Evolutionary conservation across 2,888 invertebrate species (phyloP), one percentile per base, ranked within the genome.

Genomic region (Xestia sexstrigata): DNA sequence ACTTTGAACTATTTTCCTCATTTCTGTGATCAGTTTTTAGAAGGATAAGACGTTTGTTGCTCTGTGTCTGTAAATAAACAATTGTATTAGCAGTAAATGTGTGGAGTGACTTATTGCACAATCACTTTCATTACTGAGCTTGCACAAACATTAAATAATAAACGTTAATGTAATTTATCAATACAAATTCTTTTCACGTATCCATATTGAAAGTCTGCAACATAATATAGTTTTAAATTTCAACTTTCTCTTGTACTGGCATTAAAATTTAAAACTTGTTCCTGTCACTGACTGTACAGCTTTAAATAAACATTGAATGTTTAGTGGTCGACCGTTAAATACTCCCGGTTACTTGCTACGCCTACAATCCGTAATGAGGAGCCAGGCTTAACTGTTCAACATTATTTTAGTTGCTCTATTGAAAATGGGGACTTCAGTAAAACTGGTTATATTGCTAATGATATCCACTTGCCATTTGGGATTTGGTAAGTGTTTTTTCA

Each of bases 181-280:
- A 84, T 81, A 79, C 73, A 87, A 85, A 93, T 91, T 92, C 93
- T 83, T 82, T 88, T 89, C 93, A 93, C 93, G 93, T 91, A 89
- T 87, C 87, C 87, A 87, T 89, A 90, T 90, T 81, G 93, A 95
- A 95, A 95, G 95, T 91, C 26, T 87, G 92, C 91, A 92, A 91
- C 91, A 91, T 90, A 90, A 42, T 65, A 91, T 88, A 89, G 89
- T 90, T 92, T 92, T 85, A 89, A 89, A 87, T 83, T 88, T 78
- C 89, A 89, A 95, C 96, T 96, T 96, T 96, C 96, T 93, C 96
- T 92, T 84, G 91, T 83, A 86, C 87, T 83, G 91, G 85, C 94
- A 95, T 96, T 96, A 93, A 96, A 95, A 96, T 96, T 95, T 95
- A 93, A 96, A 96, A 95, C 96, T 95, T 94, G 96, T 96, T 96